phyloP scores from a whole-genome alignment of 1,140 invertebrate species.

The Phthorimaea operculella region DNA sequence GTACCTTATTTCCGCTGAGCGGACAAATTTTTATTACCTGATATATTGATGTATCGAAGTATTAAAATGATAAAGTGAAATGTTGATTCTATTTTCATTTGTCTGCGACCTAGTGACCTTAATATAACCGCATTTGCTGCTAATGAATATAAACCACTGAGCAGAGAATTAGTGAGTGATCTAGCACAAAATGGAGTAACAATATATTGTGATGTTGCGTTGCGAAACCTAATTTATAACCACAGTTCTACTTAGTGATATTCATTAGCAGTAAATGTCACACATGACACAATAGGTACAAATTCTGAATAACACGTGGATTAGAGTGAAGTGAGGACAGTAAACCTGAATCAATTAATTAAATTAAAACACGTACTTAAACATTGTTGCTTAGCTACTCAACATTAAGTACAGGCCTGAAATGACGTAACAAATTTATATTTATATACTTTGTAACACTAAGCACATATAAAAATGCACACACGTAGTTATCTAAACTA shows the following conservation, averaged over 20 bases:
- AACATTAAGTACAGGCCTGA: too few relatives aligned
- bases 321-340: too few relatives aligned
- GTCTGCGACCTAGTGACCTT: conserved; percentile 11
- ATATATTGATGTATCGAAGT: conserved; percentile 45
- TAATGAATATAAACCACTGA: not conserved
- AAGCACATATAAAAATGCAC: too few relatives aligned
- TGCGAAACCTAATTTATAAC: not conserved
- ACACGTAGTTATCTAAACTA: too few relatives aligned
- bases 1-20: conserved; percentile 62
- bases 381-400: too few relatives aligned
- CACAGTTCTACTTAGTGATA: not conserved
- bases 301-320: too few relatives aligned
- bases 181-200: conserved; percentile 14
- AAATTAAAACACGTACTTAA: too few relatives aligned
- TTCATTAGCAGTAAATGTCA: too few relatives aligned
- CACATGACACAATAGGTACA: too few relatives aligned
- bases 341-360: too few relatives aligned
- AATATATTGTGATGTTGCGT: not conserved
- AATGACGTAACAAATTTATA: too few relatives aligned
- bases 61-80: conserved; percentile 43
- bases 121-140: conserved; percentile 1
- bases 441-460: too few relatives aligned
- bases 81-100: conserved; percentile 27
- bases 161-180: conserved; percentile 25
- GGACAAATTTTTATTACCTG: conserved; percentile 59